These are phyloP conservation scores for Platycercus adscitus DNA, from an alignment of 2,113 vertebrate species.

Conservation along the genomic window DNA sequence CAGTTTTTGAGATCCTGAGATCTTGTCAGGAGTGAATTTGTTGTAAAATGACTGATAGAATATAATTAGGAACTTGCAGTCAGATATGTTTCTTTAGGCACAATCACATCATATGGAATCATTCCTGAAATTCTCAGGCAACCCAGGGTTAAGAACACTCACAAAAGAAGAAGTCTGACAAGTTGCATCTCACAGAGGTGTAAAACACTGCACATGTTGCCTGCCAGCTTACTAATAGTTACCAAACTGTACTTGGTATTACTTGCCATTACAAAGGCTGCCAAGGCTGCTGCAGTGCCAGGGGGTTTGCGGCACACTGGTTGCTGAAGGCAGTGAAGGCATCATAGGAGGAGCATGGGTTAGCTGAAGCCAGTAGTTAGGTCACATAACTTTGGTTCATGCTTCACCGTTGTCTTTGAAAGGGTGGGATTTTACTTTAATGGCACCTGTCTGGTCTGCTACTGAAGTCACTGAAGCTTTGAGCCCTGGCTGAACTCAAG, in stretches of 20 bases:
- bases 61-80: neutral
- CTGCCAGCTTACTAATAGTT: neutral
- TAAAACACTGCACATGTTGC: too few species aligned
- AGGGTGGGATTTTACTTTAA: neutral
- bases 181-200: neutral
- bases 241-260: neutral
- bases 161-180: neutral
- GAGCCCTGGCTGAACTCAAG: neutral
- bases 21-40: neutral
- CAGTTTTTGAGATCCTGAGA: neutral
- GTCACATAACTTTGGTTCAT: neutral
- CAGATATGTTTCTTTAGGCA: neutral
- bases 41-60: neutral
- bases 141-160: fast-evolving
- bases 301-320: fast-evolving
- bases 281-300: fast-evolving
- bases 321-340: neutral
- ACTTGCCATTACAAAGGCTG: neutral
- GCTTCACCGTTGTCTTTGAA: neutral
- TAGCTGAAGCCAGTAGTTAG: neutral
- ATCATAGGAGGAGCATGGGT: neutral
- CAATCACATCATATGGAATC: neutral
- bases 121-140: neutral
- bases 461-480: fast-evolving
- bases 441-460: neutral